Percentiles rank a stretch among this genome's conserved stretches.
Evolutionary conservation across 2,113 vertebrate species (phyloP).

Genomic region (Chlamydotis undulata): DNA sequence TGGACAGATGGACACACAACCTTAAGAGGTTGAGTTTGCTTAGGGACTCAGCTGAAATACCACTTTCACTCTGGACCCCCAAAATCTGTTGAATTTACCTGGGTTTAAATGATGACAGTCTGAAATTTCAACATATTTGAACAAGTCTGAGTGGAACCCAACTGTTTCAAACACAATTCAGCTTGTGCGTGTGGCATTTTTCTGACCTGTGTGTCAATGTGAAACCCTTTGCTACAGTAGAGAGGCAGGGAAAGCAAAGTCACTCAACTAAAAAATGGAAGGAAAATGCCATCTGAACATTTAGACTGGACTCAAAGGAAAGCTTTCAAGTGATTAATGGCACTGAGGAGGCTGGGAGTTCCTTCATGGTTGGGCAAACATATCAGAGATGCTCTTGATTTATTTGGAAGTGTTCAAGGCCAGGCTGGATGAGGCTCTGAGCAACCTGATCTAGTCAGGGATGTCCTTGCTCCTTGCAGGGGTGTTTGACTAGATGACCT

Average conservation of each 20-base stretch:
- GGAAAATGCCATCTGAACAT: neutral
- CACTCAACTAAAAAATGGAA: neutral
- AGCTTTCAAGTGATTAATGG: neutral
- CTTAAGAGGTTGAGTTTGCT: neutral
- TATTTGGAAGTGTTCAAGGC: too few relatives aligned
- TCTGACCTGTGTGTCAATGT: neutral
- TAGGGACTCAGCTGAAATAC: neutral
- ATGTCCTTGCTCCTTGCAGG: too few relatives aligned
- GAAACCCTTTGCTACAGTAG: neutral
- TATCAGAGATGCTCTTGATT: neutral
- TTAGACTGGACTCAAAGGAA: neutral
- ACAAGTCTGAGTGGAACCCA: neutral
- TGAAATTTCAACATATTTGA: neutral
- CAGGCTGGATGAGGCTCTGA: too few relatives aligned
- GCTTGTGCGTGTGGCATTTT: neutral
- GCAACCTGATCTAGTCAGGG: too few relatives aligned
- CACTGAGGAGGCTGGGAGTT: fast-evolving
- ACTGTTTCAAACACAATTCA: neutral
- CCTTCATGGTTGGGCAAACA: neutral
- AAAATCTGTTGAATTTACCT: neutral
- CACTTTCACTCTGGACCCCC: neutral
- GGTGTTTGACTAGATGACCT: too few relatives aligned
- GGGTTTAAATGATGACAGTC: neutral
- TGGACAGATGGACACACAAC: neutral
- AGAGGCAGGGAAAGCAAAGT: neutral